A percentile compares a stretch with the other conserved stretches of the same genome.
phyloP scores from a whole-genome alignment of 92 coral and sea anemone genomes.

The Pocillopora meandrina region DNA sequence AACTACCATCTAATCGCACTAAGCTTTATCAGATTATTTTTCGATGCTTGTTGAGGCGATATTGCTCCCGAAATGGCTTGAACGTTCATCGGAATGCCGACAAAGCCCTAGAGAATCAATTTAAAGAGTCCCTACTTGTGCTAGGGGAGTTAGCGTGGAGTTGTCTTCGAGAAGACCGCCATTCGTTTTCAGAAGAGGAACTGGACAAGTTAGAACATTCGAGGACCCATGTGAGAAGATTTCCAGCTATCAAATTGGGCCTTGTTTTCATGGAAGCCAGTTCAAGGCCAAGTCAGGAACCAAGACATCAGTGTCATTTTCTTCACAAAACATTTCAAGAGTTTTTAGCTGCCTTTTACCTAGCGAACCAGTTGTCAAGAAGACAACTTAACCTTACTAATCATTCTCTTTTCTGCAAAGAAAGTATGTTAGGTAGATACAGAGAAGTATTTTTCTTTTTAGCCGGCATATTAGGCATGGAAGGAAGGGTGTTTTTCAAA shows the following conservation, averaged over 20 bases:
- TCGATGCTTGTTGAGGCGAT: not conserved
- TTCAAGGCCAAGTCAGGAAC: not conserved
- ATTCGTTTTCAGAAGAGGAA: not conserved
- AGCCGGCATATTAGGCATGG: not conserved
- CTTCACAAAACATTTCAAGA: not conserved
- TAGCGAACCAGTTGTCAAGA: not conserved
- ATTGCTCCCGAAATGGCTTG: not conserved
- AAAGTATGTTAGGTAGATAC: not conserved
- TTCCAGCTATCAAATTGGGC: not conserved
- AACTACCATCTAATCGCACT: not conserved
- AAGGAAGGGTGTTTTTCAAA: not conserved
- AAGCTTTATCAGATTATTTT: no score
- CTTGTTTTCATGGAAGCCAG: conserved; percentile 15
- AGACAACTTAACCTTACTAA: not conserved
- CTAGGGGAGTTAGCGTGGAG: not conserved
- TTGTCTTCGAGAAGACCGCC: not conserved
- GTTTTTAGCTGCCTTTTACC: not conserved
- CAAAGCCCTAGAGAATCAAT: not conserved
- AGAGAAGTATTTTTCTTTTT: not conserved
- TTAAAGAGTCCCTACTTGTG: not conserved
- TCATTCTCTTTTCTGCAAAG: not conserved
- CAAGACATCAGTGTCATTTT: not conserved
- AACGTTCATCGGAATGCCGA: not conserved
- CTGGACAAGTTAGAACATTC: no score
- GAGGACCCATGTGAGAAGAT: no score